A percentile compares a stretch with the other conserved stretches of the same genome.
These are phyloP conservation scores for Phrynocephalus guinanensis DNA, from an alignment of 2,797 vertebrate genomes.

Conservation along the genomic window DNA sequence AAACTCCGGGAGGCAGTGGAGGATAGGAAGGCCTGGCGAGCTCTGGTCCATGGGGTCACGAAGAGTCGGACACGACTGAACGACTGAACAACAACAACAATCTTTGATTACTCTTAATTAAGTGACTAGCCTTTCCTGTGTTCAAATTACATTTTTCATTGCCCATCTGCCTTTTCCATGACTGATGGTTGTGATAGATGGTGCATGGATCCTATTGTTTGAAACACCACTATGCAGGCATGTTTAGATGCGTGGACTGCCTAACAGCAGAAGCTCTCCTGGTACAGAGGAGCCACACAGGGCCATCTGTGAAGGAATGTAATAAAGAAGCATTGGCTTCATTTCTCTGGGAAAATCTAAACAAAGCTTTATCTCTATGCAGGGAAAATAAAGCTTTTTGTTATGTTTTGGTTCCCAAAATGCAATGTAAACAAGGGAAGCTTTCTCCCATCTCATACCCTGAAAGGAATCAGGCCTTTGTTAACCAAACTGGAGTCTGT, in stretches of 20 bases:
- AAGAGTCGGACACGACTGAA: too few species aligned
- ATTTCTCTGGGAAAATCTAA: neutral
- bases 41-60: too few species aligned
- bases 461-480: neutral
- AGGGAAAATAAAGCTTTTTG: constrained; percentile 10
- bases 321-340: neutral
- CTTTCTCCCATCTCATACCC: neutral
- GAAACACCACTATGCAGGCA: neutral
- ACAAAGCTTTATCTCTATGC: neutral
- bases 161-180: neutral
- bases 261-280: neutral
- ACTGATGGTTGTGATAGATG: neutral
- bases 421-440: neutral
- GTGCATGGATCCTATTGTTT: neutral
- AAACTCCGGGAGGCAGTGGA: too few species aligned
- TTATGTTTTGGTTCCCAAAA: neutral
- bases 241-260: neutral
- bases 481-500: neutral
- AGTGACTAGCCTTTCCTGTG: neutral
- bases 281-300: neutral
- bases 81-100: too few species aligned
- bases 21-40: too few species aligned
- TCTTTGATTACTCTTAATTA: neutral
- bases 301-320: neutral
- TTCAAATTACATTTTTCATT: neutral